Conservation (phyloP, 2,113 vertebrate species). For the Chamaetylas fuelleborni region DNA sequence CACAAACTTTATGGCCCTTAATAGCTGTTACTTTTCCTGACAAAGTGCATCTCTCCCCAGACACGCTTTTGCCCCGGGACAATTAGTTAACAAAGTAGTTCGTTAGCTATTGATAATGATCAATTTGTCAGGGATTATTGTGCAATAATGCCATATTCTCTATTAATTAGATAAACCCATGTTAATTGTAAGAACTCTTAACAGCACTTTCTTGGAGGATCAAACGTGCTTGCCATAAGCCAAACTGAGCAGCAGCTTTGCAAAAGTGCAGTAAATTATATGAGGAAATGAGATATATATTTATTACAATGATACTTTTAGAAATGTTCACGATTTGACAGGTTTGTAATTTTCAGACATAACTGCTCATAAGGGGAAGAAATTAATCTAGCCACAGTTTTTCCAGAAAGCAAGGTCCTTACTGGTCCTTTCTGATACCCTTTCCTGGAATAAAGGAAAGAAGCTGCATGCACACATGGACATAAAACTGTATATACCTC, state of each 20-base stretch:
- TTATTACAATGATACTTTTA: not conserved
- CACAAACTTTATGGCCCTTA: conserved; percentile 7
- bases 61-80: not conserved
- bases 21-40: conserved; percentile 38
- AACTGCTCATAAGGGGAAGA: not conserved
- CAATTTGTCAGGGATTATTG: conserved; percentile 62
- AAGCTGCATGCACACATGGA: not conserved
- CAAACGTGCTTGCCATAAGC: not conserved
- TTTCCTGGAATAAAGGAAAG: not conserved
- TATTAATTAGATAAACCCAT: conserved; percentile 59
- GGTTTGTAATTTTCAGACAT: not conserved
- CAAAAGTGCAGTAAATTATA: not conserved
- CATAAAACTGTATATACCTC: not conserved
- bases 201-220: not conserved
- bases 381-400: not conserved
- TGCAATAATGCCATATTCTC: not conserved
- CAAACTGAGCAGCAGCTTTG: not conserved
- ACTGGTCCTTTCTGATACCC: not conserved
- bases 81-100: conserved; percentile 61
- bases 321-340: conserved; percentile 15
- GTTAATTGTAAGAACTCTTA: conserved; percentile 41
- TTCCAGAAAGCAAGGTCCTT: not conserved
- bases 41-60: not conserved
- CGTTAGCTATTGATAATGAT: conserved; percentile 70
- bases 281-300: not conserved